Percentiles rank a stretch among this genome's conserved stretches.
phyloP scores from a whole-genome alignment of 2,113 vertebrate genomes.

The Aix galericulata region DNA sequence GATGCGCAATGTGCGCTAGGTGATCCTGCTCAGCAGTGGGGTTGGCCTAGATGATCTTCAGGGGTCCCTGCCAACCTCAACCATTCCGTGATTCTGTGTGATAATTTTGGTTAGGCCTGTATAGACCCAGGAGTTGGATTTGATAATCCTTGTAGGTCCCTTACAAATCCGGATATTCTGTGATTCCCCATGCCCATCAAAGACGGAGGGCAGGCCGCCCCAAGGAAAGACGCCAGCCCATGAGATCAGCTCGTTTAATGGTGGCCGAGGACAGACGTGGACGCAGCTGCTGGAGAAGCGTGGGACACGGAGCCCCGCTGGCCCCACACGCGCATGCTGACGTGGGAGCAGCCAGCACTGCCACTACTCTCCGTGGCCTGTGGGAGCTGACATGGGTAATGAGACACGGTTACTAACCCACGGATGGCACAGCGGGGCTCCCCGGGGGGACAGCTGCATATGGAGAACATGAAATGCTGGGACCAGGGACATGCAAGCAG shows the following conservation, averaged over 20 bases:
- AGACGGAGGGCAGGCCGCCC: background rate
- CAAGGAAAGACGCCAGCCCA: background rate
- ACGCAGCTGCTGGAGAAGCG: background rate
- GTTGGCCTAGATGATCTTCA: too few species aligned
- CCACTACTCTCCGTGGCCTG: background rate
- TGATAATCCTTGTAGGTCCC: too few species aligned
- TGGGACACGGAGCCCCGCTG: background rate
- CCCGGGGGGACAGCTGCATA: background rate
- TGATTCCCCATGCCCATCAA: too few species aligned
- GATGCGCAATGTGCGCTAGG: too few species aligned
- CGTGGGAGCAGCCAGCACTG: background rate
- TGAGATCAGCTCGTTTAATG: background rate
- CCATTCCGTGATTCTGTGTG: too few species aligned
- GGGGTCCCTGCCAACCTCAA: too few species aligned
- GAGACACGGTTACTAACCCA: background rate
- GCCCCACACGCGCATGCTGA: background rate
- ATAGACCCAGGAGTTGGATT: too few species aligned
- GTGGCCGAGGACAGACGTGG: background rate
- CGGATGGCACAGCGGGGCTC: background rate
- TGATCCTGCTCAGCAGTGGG: too few species aligned
- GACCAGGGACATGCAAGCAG: conserved; percentile 21
- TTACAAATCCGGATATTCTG: too few species aligned
- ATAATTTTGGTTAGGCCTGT: too few species aligned
- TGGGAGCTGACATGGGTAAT: background rate
- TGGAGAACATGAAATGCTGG: conserved; percentile 5